Base-by-base conservation (phyloP, 2,113 vertebrate genomes). In the Alectura lathami region DNA sequence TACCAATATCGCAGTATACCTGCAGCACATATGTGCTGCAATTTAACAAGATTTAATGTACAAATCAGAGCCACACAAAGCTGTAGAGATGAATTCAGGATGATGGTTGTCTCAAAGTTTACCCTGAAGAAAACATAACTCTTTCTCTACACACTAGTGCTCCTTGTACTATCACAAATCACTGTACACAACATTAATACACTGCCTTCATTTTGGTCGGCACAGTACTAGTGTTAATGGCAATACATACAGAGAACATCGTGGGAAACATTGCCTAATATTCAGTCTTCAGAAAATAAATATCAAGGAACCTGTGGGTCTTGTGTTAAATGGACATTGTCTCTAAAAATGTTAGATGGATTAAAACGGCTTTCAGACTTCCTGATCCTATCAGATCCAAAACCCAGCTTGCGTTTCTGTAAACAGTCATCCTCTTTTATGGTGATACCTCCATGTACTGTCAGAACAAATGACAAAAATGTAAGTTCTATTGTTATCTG, bases 341-440 rank as follows among this genome's bases (percentile, higher is more conserved):
- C 24, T 69, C 26, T 32, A 83, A 70, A 56, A 90, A 88, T 24
- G 16, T 51, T 81, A 69, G 32, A 30, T 53, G n/a, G 32, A 78
- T 72, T 86, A 75, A 75, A 94, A 72, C 34, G 77, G 38, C 27
- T 94, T 93, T 93, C 68, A 88, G 13, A 18, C 43, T 77, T 70
- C 4, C 3, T 42, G 67, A 56, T 18, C 16, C 75, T 70, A 88
- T 78, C 51, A 88, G 86, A 90, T 17, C 17, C 85, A 90, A 90
- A 68, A 32, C 59, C 27, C 43, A 59, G 50, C 54, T 75, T 93
- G 8, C 2, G 90, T 80, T 69, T 83, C 70, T 83, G 22, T 56
- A 96, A 83, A 91, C 63, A 85, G 56, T 73, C 89, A 87, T 74
- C 40, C 45, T 88, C 20, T 45, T 96, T 95, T 75, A 73, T 59